These are phyloP conservation scores for Dicrurus megarhynchus DNA, from an alignment of 2,113 vertebrate species.

Conservation along the genomic window DNA sequence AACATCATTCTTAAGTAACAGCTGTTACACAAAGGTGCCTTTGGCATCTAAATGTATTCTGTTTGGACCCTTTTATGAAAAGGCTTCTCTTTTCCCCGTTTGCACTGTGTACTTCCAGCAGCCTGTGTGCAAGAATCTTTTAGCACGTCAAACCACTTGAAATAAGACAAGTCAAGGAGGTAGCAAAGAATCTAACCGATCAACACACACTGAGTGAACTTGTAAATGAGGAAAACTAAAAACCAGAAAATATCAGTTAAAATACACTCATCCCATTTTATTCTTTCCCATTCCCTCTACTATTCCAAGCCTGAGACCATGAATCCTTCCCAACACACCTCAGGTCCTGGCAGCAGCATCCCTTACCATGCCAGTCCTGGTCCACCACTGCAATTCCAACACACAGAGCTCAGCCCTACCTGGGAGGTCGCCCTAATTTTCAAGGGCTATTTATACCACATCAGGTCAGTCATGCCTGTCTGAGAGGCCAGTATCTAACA, in stretches of 20 bases:
- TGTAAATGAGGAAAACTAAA: background rate
- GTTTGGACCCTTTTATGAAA: background rate
- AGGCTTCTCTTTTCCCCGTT: background rate
- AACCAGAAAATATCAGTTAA: background rate
- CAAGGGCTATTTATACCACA: background rate
- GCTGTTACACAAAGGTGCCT: background rate
- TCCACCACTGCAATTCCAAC: background rate
- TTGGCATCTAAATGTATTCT: background rate
- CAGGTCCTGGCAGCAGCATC: background rate
- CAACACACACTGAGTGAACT: background rate
- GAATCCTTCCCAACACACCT: accelerated
- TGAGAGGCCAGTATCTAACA: background rate
- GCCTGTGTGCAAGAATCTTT: background rate
- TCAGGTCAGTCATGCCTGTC: background rate
- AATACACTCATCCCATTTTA: background rate
- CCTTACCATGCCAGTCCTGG: background rate
- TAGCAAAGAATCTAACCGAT: background rate
- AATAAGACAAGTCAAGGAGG: background rate
- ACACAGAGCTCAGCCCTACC: background rate
- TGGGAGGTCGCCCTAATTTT: background rate
- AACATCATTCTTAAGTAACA: background rate
- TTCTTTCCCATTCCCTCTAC: background rate
- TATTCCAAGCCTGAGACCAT: background rate
- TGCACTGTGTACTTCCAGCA: background rate
- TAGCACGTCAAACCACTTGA: background rate